A percentile compares a stretch with the other conserved stretches of the same genome.
Evolutionary conservation across 2,113 vertebrate species (phyloP).

Genomic region (Recurvirostra avosetta): DNA sequence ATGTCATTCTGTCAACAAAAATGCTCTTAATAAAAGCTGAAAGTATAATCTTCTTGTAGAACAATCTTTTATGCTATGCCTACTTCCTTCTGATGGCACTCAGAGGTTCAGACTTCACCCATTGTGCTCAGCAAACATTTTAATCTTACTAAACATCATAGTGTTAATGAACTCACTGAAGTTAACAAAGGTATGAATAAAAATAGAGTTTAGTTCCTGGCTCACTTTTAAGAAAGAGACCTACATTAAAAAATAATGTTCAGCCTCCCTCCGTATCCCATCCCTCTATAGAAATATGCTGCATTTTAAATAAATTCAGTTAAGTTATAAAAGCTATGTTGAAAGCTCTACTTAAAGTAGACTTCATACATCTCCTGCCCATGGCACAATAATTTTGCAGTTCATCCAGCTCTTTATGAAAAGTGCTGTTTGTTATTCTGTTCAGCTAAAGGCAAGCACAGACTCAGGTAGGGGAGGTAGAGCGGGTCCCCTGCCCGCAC

Average conservation of each 20-base stretch:
- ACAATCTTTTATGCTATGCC: neutral
- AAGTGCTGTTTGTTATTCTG: neutral
- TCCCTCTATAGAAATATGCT: neutral
- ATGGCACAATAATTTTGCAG: neutral
- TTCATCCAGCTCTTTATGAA: neutral
- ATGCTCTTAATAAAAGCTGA: neutral
- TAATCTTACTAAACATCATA: neutral
- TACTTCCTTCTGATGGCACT: neutral
- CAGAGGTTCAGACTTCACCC: neutral
- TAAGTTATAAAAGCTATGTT: neutral
- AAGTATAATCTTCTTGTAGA: neutral
- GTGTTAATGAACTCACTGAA: neutral
- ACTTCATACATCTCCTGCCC: neutral
- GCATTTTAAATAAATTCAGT: neutral
- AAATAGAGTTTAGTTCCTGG: neutral
- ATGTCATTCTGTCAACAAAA: neutral
- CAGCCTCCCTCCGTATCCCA: neutral
- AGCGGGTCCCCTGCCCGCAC: neutral
- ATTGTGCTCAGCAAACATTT: neutral
- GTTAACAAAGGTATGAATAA: neutral
- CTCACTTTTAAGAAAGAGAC: slow-evolving; percentile 1
- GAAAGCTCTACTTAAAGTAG: neutral
- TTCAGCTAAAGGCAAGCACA: neutral
- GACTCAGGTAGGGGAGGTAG: neutral
- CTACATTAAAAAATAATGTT: neutral